Evolutionary conservation across 92 coral and sea anemone species (phyloP).

Genomic region (Bergia sp.): DNA sequence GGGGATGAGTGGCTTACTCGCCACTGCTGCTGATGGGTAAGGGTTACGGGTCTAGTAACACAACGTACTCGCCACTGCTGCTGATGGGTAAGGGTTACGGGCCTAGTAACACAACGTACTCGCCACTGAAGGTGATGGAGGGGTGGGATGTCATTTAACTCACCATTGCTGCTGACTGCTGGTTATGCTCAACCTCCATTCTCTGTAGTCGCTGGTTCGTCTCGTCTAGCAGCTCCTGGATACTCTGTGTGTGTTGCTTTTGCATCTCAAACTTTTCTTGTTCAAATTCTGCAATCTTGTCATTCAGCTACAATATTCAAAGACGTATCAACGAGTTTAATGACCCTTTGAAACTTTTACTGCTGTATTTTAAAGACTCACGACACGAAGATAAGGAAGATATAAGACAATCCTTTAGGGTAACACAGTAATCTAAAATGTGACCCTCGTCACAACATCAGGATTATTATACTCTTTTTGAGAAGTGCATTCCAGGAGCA

Average conservation of each 20-base stretch:
- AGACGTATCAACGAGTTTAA: background rate
- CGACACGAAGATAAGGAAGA: background rate
- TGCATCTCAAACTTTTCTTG: slow-evolving; percentile 99
- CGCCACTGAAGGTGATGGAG: background rate
- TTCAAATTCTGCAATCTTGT: slow-evolving; percentile 94
- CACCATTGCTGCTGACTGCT: slow-evolving; percentile 84
- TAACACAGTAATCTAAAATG: too few relatives aligned
- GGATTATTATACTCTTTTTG: too few relatives aligned
- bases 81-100: background rate
- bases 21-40: background rate
- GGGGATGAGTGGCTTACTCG: background rate
- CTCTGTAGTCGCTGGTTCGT: slow-evolving; percentile 93
- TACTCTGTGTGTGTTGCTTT: slow-evolving; percentile 93
- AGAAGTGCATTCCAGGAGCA: too few relatives aligned
- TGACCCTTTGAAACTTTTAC: too few relatives aligned
- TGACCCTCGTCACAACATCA: too few relatives aligned
- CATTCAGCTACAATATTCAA: slow-evolving; percentile 69
- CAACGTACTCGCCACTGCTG: background rate
- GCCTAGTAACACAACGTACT: background rate
- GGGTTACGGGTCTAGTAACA: background rate
- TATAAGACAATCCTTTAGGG: background rate
- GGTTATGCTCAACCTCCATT: slow-evolving; percentile 94
- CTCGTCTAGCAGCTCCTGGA: slow-evolving; percentile 95
- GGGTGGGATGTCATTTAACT: slow-evolving; percentile 7
- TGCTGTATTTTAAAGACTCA: too few relatives aligned